A percentile compares a stretch with the other conserved stretches of the same genome.
Evolutionary conservation across 2,888 invertebrate genomes (phyloP).

Genomic region (Falcaria lacertinaria): DNA sequence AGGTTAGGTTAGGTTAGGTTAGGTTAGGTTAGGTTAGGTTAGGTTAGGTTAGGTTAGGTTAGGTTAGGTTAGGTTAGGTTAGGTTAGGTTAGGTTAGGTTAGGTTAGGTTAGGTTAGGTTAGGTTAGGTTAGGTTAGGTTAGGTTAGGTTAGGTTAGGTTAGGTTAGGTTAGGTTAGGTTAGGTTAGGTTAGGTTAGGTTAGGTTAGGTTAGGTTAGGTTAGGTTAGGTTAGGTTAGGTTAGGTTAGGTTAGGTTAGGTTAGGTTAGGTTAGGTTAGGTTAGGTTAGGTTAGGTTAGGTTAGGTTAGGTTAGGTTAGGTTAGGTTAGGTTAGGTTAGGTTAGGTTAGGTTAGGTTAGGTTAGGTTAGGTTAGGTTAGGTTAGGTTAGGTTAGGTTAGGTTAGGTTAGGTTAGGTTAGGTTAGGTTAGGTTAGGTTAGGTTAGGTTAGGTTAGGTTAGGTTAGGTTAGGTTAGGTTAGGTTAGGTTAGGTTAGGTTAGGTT

Average conservation of each 20-base stretch:
- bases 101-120: conserved; percentile 5
- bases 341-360: conserved; percentile 6
- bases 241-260: conserved; percentile 9
- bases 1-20: conserved; percentile 17
- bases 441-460: conserved; percentile 6
- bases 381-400: conserved; percentile 6
- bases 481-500: conserved; percentile 6
- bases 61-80: conserved; percentile 10
- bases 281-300: not conserved
- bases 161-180: conserved; percentile 16
- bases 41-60: conserved; percentile 9
- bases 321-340: conserved; percentile 3
- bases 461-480: conserved; percentile 6
- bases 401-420: conserved; percentile 6
- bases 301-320: conserved; percentile 3
- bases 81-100: conserved; percentile 7
- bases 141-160: conserved; percentile 13
- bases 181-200: conserved; percentile 17
- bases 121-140: conserved; percentile 5
- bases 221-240: conserved; percentile 16
- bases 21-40: conserved; percentile 9
- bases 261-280: conserved; percentile 5
- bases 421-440: conserved; percentile 6
- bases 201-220: conserved; percentile 18
- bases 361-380: conserved; percentile 6